These are phyloP conservation scores for Orius insidiosus DNA, from an alignment of 1,140 invertebrate species.

Conservation along the genomic window DNA sequence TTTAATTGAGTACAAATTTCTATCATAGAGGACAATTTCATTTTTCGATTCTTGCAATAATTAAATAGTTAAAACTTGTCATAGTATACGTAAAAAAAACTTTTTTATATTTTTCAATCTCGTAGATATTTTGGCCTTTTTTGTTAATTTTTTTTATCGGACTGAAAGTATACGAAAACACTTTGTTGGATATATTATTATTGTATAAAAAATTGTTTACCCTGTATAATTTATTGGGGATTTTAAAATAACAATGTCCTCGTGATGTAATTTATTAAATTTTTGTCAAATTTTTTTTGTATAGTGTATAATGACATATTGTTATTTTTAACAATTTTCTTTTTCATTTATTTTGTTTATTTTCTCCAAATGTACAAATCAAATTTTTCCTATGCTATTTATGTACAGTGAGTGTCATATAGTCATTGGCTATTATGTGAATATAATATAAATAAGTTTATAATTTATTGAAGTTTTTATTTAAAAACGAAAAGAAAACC, in stretches of 20 bases:
- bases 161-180: slow-evolving; percentile 11
- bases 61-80: slow-evolving; percentile 4
- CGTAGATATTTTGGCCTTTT: neutral
- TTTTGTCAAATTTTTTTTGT: slow-evolving; percentile 6
- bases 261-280: slow-evolving; percentile 1
- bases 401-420: slow-evolving; percentile 19
- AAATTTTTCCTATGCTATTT: slow-evolving; percentile 16
- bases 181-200: too few species aligned
- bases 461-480: slow-evolving; percentile 13
- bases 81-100: slow-evolving; percentile 8
- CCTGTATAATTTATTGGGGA: slow-evolving; percentile 1
- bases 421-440: slow-evolving; percentile 20
- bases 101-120: slow-evolving; percentile 7
- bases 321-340: slow-evolving; percentile 8
- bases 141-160: slow-evolving; percentile 2
- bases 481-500: neutral
- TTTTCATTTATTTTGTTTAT: slow-evolving; percentile 9
- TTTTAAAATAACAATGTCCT: slow-evolving; percentile 2
- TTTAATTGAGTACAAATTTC: slow-evolving; percentile 14
- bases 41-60: too few species aligned
- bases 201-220: too few species aligned
- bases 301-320: slow-evolving; percentile 10
- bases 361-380: slow-evolving; percentile 16
- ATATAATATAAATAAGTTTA: slow-evolving; percentile 19
- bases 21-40: neutral